Conservation (phyloP, 2,888 invertebrate species). For the Drosophila borealis region DNA sequence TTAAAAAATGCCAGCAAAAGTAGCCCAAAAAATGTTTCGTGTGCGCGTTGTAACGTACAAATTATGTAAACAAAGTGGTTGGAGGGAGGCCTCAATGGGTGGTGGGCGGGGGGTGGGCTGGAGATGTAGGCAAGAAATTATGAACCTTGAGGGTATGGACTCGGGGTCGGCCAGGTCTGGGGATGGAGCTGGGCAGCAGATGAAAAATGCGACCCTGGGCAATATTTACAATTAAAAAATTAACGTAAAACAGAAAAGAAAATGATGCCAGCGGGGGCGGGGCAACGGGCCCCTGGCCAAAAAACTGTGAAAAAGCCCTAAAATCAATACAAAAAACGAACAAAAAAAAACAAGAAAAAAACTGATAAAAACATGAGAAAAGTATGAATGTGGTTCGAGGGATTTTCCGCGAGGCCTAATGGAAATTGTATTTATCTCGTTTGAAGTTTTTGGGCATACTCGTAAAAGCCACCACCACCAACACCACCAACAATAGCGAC, state of each 20-base stretch:
- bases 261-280: conserved; percentile 27
- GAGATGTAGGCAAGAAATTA: conserved; percentile 61
- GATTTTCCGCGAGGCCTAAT: conserved; percentile 74
- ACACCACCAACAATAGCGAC: conserved; percentile 24
- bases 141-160: conserved; percentile 64
- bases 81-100: conserved; percentile 10
- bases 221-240: conserved; percentile 81
- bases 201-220: conserved; percentile 78
- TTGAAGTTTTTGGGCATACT: conserved; percentile 64
- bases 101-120: not conserved
- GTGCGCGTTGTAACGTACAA: conserved; percentile 80
- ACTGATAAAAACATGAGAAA: conserved; percentile 59
- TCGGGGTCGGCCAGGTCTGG: conserved; percentile 13
- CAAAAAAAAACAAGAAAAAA: conserved; percentile 30
- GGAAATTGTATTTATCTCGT: conserved; percentile 80
- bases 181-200: conserved; percentile 48
- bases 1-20: conserved; percentile 69
- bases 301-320: conserved; percentile 78
- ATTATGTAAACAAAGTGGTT: conserved; percentile 74
- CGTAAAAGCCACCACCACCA: conserved; percentile 55
- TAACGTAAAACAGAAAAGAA: conserved; percentile 77
- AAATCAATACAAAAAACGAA: conserved; percentile 69
- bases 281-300: conserved; percentile 29
- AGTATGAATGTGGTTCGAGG: conserved; percentile 74
- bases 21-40: conserved; percentile 70